These are phyloP conservation scores for chimpanzee (Pan troglodytes) DNA, from an alignment of 2,113 vertebrate species.

Conservation along the genomic window NHGRI_mPanTro3-v2.1_pri NC_072415.2:59018001-59018500, in stretches of 20 bases:
- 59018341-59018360: slow-evolving; percentile 78
- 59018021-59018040: slow-evolving; percentile 75
- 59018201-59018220: slow-evolving; percentile 46
- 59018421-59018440: slow-evolving; percentile 79
- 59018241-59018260: slow-evolving; percentile 48
- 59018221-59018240: not conserved
- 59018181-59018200: slow-evolving; percentile 63
- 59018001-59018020: slow-evolving; percentile 71
- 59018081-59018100: slow-evolving; percentile 63
- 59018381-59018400: slow-evolving; percentile 81
- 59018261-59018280: slow-evolving; percentile 71
- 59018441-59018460: slow-evolving; percentile 85
- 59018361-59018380: slow-evolving; percentile 82
- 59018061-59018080: slow-evolving; percentile 72
- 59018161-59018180: not conserved
- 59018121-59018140: not conserved
- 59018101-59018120: slow-evolving; percentile 42
- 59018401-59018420: slow-evolving; percentile 86
- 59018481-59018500: slow-evolving; percentile 83
- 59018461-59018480: slow-evolving; percentile 88
- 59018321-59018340: slow-evolving; percentile 87
- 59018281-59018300: slow-evolving; percentile 88
- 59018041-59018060: slow-evolving; percentile 65
- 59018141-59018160: not conserved
- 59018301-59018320: slow-evolving; percentile 87